Evolutionary conservation across 1,140 invertebrate genomes (phyloP).

Genomic region (Muscidifurax raptorellus): DNA sequence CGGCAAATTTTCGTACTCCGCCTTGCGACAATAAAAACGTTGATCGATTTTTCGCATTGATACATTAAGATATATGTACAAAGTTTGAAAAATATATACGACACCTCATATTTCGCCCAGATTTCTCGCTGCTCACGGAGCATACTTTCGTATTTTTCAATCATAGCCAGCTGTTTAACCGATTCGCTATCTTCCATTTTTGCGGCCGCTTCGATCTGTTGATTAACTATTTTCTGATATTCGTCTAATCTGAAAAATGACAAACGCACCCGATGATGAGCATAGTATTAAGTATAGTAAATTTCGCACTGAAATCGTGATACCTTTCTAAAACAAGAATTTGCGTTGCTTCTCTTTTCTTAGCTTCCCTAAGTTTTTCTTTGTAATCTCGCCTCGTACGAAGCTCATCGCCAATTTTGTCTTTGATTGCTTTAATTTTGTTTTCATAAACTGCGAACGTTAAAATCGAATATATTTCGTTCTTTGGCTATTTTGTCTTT

Average conservation of each 20-base stretch:
- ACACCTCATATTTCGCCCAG: constrained; percentile 47
- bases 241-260: constrained; percentile 44
- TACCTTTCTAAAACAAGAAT: constrained; percentile 46
- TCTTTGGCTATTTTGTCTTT: neutral
- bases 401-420: constrained; percentile 43
- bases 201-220: constrained; percentile 20
- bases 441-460: constrained; percentile 37
- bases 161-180: constrained; percentile 11
- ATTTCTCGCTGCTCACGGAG: constrained; percentile 4
- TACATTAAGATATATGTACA: neutral
- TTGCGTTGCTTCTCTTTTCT: constrained; percentile 35
- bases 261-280: neutral
- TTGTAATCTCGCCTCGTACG: constrained; percentile 35
- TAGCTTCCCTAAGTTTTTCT: constrained; percentile 36
- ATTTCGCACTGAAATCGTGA: neutral
- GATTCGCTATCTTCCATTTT: constrained; percentile 45
- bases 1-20: constrained; percentile 40
- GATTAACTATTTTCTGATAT: constrained; percentile 29
- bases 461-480: neutral
- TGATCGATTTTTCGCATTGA: neutral
- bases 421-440: constrained; percentile 41
- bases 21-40: constrained; percentile 15
- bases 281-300: neutral
- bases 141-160: constrained; percentile 42
- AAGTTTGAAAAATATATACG: neutral